Conservation (phyloP, 2,797 vertebrate species). For the Apodemus agrarius region DNA sequence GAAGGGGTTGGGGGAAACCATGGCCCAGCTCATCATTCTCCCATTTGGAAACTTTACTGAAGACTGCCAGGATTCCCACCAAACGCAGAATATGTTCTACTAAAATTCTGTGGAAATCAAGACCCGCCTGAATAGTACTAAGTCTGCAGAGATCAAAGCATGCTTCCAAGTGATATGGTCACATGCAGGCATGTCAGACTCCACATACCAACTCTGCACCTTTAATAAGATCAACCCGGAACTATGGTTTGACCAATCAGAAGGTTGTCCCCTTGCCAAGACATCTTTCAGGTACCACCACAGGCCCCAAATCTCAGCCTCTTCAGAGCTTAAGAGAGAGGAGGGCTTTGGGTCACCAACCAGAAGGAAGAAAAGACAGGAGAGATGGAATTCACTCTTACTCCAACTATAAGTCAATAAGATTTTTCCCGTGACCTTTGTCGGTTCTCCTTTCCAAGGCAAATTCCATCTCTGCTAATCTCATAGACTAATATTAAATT, state of each 20-base stretch:
- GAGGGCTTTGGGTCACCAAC: neutral
- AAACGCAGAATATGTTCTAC: neutral
- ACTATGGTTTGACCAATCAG: neutral
- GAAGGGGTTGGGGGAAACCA: no score
- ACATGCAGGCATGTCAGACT: neutral
- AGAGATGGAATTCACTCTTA: conserved; percentile 51
- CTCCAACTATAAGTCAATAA: conserved; percentile 76
- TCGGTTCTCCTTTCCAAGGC: conserved; percentile 82
- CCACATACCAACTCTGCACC: neutral
- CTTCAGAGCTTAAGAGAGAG: conserved; percentile 3
- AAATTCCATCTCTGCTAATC: conserved; percentile 87
- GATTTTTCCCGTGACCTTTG: conserved; percentile 67
- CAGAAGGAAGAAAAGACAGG: neutral
- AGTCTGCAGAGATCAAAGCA: neutral
- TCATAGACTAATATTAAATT: conserved; percentile 87
- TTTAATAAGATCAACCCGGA: neutral
- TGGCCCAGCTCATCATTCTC: neutral
- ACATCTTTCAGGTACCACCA: neutral
- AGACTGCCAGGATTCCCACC: neutral
- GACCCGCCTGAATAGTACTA: neutral
- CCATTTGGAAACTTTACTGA: neutral
- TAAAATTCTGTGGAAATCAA: neutral
- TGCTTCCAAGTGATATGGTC: neutral
- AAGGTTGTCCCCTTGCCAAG: neutral
- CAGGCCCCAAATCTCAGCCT: neutral